Evolutionary conservation across 1,140 invertebrate species (phyloP).

Genomic region (Caerostris extrusa): DNA sequence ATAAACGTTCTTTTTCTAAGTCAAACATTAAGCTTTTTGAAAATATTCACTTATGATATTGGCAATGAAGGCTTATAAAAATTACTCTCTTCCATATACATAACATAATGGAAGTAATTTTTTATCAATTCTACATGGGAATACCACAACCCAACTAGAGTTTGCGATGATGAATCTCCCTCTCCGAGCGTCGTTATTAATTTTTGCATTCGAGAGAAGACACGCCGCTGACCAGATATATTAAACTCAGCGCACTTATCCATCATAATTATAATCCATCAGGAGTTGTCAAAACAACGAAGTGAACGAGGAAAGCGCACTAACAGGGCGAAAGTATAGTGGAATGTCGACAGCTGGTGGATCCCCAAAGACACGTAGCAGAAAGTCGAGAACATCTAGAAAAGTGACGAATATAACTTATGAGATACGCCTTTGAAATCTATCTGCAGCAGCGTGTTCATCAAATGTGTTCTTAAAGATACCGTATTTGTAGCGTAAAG

Average conservation of each 20-base stretch:
- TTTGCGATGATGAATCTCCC: neutral
- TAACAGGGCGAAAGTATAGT: neutral
- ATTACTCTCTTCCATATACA: too few species aligned
- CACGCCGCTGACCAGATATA: neutral
- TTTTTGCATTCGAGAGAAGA: neutral
- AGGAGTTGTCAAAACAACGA: conserved; percentile 8
- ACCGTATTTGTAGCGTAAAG: too few species aligned
- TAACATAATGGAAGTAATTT: too few species aligned
- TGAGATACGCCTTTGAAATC: too few species aligned
- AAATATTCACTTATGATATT: too few species aligned
- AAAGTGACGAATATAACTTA: neutral
- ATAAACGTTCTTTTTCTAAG: too few species aligned
- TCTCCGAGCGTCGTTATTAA: neutral
- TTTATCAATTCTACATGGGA: too few species aligned
- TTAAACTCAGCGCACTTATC: conserved; percentile 14
- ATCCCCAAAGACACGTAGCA: neutral
- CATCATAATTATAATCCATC: conserved; percentile 57
- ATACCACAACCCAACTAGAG: too few species aligned
- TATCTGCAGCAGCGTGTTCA: too few species aligned
- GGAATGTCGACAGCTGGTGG: neutral
- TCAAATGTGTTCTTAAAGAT: too few species aligned
- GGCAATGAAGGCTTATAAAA: too few species aligned
- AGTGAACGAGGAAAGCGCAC: neutral
- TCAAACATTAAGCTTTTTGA: too few species aligned
- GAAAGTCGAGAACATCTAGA: neutral